A percentile compares a stretch with the other conserved stretches of the same genome.
phyloP scores from a whole-genome alignment of 2,888 invertebrate genomes.

The Cheilosia vernalis region DNA sequence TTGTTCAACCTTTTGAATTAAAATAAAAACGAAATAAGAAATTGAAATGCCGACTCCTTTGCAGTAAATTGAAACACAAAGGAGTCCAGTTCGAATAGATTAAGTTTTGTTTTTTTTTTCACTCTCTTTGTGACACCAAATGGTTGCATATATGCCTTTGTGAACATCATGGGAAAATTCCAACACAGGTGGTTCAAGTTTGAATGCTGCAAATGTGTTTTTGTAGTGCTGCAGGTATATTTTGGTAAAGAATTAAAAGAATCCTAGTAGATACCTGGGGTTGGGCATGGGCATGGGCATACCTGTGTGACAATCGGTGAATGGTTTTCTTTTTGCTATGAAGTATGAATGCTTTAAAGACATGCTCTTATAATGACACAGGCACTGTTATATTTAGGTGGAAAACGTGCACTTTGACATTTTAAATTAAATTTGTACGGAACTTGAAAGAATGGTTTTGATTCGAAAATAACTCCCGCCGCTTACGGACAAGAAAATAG shows the following conservation, averaged over 20 bases:
- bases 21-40: background rate
- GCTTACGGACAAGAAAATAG: no score
- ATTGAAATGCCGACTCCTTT: background rate
- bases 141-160: background rate
- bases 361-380: no score
- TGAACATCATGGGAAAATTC: background rate
- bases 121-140: background rate
- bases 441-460: no score
- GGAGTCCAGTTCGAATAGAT: background rate
- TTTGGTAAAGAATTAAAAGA: background rate
- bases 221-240: background rate
- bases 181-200: background rate
- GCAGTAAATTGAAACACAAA: slow-evolving; percentile 1
- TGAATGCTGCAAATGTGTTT: background rate
- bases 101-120: background rate
- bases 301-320: no score
- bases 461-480: no score
- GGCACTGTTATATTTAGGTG: no score
- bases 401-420: no score
- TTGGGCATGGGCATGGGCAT: background rate
- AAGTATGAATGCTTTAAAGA: no score
- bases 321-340: no score
- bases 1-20: background rate
- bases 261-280: background rate
- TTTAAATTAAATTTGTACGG: no score